A percentile compares a stretch with the other conserved stretches of the same genome.
Evolutionary conservation across 53 echinoderm and acorn worm species (phyloP).

Genomic region (Paelopatides confundens): DNA sequence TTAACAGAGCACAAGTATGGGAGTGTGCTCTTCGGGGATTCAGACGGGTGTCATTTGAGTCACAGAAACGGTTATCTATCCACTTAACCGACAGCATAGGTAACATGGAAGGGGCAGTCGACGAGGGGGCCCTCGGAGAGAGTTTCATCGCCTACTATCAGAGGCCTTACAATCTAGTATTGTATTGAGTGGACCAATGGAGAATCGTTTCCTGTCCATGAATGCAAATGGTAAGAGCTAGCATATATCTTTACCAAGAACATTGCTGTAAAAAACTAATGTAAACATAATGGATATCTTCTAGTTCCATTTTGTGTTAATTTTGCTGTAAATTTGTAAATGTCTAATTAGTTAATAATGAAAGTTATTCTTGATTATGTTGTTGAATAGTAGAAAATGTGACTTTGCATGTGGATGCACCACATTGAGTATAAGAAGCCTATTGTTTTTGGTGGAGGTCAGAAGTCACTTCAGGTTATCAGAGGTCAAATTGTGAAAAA

Average conservation of each 20-base stretch:
- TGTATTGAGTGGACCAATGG: not conserved
- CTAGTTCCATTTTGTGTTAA: not conserved
- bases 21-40: not conserved
- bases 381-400: too few species aligned
- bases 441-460: too few species aligned
- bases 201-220: not conserved
- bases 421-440: too few species aligned
- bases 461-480: too few species aligned
- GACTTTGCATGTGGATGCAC: too few species aligned
- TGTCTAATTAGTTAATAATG: too few species aligned
- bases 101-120: not conserved
- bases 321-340: not conserved
- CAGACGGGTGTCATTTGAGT: not conserved
- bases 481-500: too few species aligned
- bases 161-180: not conserved
- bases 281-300: too few species aligned
- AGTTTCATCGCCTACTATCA: not conserved
- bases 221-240: not conserved
- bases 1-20: not conserved
- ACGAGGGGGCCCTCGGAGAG: constrained; percentile 13
- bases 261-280: not conserved
- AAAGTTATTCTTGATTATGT: too few species aligned
- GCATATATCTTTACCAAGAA: too few species aligned
- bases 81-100: constrained; percentile 9
- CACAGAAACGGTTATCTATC: not conserved